These are phyloP conservation scores for Potorous gilbertii DNA, from an alignment of 2,797 vertebrate species.

Conservation along the genomic window DNA sequence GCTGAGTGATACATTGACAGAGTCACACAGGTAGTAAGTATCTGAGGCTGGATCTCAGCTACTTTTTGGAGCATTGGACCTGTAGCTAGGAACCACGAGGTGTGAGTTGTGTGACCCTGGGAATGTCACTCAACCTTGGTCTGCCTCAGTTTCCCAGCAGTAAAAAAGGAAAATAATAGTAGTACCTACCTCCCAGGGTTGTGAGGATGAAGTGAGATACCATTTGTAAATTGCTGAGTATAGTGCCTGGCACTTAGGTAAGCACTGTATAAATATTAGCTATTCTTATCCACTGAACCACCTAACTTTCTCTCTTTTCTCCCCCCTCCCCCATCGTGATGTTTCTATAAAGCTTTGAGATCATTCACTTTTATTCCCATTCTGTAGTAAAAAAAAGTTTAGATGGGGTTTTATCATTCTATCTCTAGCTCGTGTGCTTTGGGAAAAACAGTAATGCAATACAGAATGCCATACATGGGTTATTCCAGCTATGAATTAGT, in stretches of 20 bases:
- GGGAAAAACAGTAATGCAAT: constrained; percentile 80
- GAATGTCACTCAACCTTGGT: not conserved
- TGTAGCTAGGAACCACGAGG: not conserved
- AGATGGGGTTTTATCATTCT: constrained; percentile 71
- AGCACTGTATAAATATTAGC: not conserved
- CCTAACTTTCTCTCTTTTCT: not conserved
- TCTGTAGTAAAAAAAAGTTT: constrained; percentile 57
- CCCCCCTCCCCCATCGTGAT: not conserved
- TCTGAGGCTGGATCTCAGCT: not conserved
- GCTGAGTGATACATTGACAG: not conserved
- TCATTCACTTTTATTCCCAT: constrained; percentile 49
- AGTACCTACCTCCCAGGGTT: not conserved
- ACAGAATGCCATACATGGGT: constrained; percentile 82
- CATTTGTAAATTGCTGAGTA: not conserved
- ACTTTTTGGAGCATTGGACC: not conserved
- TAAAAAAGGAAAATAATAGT: not conserved
- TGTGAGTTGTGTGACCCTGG: not conserved
- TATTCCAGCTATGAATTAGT: constrained; percentile 85
- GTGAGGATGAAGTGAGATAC: not conserved
- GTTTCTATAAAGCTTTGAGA: constrained; percentile 32
- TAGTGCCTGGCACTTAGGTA: not conserved
- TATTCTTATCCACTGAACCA: not conserved
- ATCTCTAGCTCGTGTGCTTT: constrained; percentile 49
- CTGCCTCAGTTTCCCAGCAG: not conserved
- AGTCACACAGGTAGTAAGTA: not conserved